phyloP scores from a whole-genome alignment of 1,140 invertebrate genomes.

The Drosophila quadrilineata region DNA sequence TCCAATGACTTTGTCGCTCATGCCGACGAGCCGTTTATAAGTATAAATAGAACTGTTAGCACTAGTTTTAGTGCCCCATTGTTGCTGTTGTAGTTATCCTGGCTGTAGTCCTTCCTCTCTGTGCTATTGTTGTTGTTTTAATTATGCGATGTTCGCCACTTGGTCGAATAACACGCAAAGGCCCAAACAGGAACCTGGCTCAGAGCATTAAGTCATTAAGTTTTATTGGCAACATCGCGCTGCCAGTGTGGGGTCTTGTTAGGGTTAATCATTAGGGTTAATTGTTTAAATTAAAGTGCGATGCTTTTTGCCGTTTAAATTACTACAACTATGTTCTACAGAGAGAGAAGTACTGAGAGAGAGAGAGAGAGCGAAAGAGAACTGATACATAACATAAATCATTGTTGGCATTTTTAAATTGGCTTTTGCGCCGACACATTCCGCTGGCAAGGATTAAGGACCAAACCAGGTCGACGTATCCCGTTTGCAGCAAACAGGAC shows the following conservation, averaged over 20 bases:
- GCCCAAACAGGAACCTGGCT: conserved; percentile 27
- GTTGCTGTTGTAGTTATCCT: conserved; percentile 25
- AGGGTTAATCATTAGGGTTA: conserved; percentile 69
- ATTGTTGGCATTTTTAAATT: conserved; percentile 79
- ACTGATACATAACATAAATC: conserved; percentile 56
- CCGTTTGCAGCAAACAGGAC: conserved; percentile 27
- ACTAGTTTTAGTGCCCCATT: conserved; percentile 52
- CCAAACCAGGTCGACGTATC: conserved; percentile 1
- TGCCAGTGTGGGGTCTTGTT: conserved; percentile 7
- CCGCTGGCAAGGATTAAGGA: conserved; percentile 56
- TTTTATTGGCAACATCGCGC: conserved; percentile 66
- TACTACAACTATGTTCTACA: conserved; percentile 17
- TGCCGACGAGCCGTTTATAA: conserved; percentile 49
- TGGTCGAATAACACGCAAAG: conserved; percentile 41
- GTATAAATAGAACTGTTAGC: conserved; percentile 69
- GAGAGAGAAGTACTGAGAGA: not conserved
- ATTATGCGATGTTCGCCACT: conserved; percentile 69
- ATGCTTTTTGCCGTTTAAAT: conserved; percentile 49
- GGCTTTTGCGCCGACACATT: conserved; percentile 72
- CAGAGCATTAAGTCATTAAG: conserved; percentile 70
- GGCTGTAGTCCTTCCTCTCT: conserved; percentile 16
- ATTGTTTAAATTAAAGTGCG: conserved; percentile 74
- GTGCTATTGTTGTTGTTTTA: conserved; percentile 39
- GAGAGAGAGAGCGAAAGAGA: not conserved
- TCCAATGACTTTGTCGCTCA: conserved; percentile 68